Evolutionary conservation across 2,888 invertebrate genomes (phyloP).

Genomic region (Nasonovia ribisnigri): DNA sequence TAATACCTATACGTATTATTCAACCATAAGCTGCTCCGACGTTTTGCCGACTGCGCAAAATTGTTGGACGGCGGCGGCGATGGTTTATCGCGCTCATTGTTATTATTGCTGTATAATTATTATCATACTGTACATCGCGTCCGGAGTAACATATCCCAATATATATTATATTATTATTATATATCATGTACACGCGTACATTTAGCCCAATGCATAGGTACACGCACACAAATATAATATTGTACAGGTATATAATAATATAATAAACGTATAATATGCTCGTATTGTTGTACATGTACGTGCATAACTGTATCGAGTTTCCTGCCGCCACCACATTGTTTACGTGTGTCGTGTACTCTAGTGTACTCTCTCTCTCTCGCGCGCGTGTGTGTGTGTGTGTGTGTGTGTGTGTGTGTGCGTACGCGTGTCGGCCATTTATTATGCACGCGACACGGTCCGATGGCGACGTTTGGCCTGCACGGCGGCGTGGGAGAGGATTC

Average conservation of each 20-base stretch:
- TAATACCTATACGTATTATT: neutral
- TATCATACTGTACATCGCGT: neutral
- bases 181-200: neutral
- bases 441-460: constrained; percentile 20
- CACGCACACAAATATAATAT: neutral
- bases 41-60: neutral
- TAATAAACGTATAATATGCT: neutral
- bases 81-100: neutral
- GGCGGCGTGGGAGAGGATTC: constrained; percentile 34
- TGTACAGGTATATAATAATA: neutral
- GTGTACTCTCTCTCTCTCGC: too few relatives aligned
- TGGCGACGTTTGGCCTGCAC: constrained; percentile 6
- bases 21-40: neutral
- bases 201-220: neutral
- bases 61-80: neutral
- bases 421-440: constrained; percentile 33
- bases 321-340: constrained; percentile 11
- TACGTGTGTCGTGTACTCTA: neutral
- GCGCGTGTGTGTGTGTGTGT: neutral
- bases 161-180: neutral
- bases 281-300: neutral
- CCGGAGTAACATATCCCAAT: neutral
- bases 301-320: constrained; percentile 25
- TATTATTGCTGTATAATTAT: neutral
- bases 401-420: neutral